phyloP scores from a whole-genome alignment of 2,888 invertebrate genomes.

The Plagodis pulveraria region DNA sequence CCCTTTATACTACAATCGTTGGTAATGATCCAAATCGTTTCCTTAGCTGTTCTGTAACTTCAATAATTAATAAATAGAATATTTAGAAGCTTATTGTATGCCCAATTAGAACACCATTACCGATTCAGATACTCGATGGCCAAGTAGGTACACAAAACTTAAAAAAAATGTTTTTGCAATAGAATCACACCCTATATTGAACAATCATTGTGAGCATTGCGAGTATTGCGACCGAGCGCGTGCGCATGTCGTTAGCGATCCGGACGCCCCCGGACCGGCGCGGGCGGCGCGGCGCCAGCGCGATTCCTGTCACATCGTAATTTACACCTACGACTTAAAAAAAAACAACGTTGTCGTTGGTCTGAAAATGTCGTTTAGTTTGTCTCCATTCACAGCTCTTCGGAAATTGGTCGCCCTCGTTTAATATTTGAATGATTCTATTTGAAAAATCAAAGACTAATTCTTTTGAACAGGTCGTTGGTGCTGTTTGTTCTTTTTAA shows the following conservation, averaged over 20 bases:
- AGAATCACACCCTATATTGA: not conserved
- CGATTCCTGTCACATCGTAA: slow-evolving; percentile 49
- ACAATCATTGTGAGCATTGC: slow-evolving; percentile 13
- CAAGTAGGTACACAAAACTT: too few relatives aligned
- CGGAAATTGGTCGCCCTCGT: not conserved
- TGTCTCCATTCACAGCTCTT: not conserved
- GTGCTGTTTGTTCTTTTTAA: not conserved
- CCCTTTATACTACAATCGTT: too few relatives aligned
- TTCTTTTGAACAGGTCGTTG: not conserved
- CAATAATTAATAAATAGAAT: too few relatives aligned
- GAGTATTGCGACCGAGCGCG: slow-evolving; percentile 35
- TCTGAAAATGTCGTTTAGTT: slow-evolving; percentile 10
- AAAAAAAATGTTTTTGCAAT: too few relatives aligned
- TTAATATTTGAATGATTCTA: not conserved
- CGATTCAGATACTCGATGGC: too few relatives aligned
- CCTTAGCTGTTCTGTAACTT: too few relatives aligned
- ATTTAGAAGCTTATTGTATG: too few relatives aligned
- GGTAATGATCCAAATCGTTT: too few relatives aligned
- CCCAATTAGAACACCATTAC: too few relatives aligned
- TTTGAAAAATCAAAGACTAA: slow-evolving; percentile 6
- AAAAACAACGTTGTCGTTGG: slow-evolving; percentile 21
- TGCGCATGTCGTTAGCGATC: slow-evolving; percentile 47
- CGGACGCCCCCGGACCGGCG: slow-evolving; percentile 33
- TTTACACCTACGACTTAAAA: slow-evolving; percentile 45
- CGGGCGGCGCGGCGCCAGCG: slow-evolving; percentile 49